Base-by-base conservation (phyloP, 1,140 invertebrate genomes). In the Conus ventricosus region DNA sequence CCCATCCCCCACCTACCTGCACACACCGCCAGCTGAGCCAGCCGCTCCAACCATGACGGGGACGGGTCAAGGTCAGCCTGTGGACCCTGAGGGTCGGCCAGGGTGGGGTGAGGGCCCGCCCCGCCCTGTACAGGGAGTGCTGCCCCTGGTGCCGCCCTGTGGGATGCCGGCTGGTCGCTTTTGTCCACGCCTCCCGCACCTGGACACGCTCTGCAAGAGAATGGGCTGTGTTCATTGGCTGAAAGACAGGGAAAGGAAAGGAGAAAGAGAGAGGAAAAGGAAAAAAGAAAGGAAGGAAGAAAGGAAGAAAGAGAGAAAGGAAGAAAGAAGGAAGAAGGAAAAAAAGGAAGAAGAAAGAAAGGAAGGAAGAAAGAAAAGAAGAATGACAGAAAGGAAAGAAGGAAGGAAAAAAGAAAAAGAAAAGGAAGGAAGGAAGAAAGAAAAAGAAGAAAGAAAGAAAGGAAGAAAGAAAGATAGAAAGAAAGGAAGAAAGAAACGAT, bases 151-250 rank as follows among this genome's bases (percentile, higher is more conserved):
- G 88, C 27, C 27, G 54, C 57, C 90, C 88, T 17, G 67, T 1
- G 20, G 91, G 88, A 27, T 89, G 63, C 17, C 4, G 7, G n/a
- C 89, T 90, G 11, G 90, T 88, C 17, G 90, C 85, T 76, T 91
- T 88, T 53, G 87, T 87, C 89, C 87, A 90, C 13, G 89, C 90
- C 71, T 91, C 90, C 51, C 85, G 15, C 17, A 90, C 67, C 25
- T 87, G n/a, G 4, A 91, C 67, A 5, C 84, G 85, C 84, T 88
- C 89, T 91, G 63, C 0, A 76, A 81, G 27, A 88, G 23, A 20
- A 88, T 23, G 75, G 75, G 27, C 20, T 10, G 78, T n/a, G n/a
- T 20, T 75, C 20, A 15, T 7, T 25, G 67, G 67, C 7, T 3
- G 27, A 39, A 27, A 51, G 27, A 53, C 39, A 10, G 15, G 13